Base-by-base conservation (phyloP, 2,797 vertebrate species). In the Pangasius macronema region DNA sequence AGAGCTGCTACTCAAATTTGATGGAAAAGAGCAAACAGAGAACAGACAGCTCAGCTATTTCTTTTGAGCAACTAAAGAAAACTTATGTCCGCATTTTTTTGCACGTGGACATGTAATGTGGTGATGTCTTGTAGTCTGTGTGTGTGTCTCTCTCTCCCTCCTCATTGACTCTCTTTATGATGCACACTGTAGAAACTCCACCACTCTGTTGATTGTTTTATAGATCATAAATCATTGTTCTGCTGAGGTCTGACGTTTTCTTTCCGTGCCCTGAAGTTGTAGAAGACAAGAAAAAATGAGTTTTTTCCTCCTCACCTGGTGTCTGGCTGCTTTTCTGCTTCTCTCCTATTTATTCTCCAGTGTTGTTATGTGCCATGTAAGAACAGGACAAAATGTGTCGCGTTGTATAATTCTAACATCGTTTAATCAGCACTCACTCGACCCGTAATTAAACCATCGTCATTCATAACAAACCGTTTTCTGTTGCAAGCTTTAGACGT, bases 1-100 rank as follows among this genome's bases (percentile, higher is more conserved):
- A 27, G 51, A 86, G 42, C 42, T 55, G n/a, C 18, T 55, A 3
- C 10, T 87, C 33, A 57, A 70, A 42, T 80, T 87, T 49, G 49
- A 2, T 87, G 42, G 30, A 75, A 87, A 61, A 13, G 51, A 27
- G 9, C 10, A 22, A 13, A 27, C 59, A 65, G n/a, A 82, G 39
- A 10, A 80, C 39, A 10, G 65, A 27, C 36, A 77, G 33, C 22
- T 9, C 65, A 72, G 36, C 33, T 70, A 14, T 33, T 16, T 13
- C 49, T 1, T 30, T 53, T 76, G 42, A 13, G 39, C 39, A 49
- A 13, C 0, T 75, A 11, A 39, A 70, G 1, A 72, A 72, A 42
- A 42, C 2, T 2, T 16, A 20, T 51, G 27, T 51, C 30, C 5
- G 3, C 2, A 9, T 70, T 36, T 10, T 80, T 55, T 10, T 59